Conservation (phyloP, 2,797 vertebrate species). For the Natrix natrix region DNA sequence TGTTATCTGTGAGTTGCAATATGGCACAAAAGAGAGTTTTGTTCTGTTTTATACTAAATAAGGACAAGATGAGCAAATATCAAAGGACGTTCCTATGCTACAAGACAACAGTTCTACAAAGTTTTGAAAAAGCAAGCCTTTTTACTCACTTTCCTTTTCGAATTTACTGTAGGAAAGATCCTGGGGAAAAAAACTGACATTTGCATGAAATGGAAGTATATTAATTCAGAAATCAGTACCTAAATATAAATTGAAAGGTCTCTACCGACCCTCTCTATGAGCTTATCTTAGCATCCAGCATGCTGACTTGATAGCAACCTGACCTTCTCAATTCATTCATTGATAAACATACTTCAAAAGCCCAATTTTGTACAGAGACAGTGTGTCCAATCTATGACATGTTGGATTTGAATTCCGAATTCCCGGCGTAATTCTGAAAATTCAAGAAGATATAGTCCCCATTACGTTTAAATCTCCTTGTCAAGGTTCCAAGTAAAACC, state of each 20-base stretch:
- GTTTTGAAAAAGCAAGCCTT: no score
- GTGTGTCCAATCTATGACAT: neutral
- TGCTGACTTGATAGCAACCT: neutral
- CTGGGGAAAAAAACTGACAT: neutral
- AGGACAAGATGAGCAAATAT: no score
- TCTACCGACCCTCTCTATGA: neutral
- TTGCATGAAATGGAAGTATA: neutral
- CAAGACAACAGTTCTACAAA: no score
- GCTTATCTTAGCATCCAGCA: neutral
- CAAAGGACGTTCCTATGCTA: no score
- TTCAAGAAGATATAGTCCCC: neutral
- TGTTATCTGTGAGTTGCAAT: no score
- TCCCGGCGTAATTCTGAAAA: neutral
- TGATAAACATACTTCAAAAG: neutral
- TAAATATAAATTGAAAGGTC: neutral
- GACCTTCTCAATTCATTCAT: neutral
- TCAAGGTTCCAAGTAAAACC: no score
- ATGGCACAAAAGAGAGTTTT: no score
- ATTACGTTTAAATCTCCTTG: neutral
- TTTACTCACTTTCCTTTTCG: neutral
- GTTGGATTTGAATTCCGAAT: neutral
- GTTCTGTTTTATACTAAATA: no score
- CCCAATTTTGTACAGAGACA: neutral
- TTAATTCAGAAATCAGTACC: neutral
- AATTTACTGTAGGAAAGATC: neutral